Base-by-base conservation (phyloP, 2,888 invertebrate species). In the Norana najaformis region DNA sequence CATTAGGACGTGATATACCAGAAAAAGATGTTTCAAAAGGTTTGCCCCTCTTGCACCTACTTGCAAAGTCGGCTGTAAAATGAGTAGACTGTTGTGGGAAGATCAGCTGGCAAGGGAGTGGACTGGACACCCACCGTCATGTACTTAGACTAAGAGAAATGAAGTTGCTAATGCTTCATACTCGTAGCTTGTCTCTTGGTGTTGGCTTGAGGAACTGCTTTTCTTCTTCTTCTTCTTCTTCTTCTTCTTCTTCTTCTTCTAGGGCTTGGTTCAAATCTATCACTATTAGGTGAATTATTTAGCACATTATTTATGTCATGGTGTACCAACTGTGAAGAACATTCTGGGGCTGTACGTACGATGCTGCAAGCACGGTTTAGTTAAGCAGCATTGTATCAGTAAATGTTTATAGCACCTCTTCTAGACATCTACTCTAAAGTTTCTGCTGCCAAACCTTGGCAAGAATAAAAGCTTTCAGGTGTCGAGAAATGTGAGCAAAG, bases 351-450 rank as follows among this genome's bases (percentile, higher is more conserved):
- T 69, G 69, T 69, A n/a, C 16, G 13, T n/a, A 30, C 23, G n/a
- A 16, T n/a, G 69, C 69, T 69, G n/a, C 69, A n/a, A 69, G 69
- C 69, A 11, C 30, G n/a, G 8, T n/a, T 6, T n/a, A 69, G 69
- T 69, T 69, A 30, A 53, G 53, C 53, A 53, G 30, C 30, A 30
- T 53, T 5, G 23, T 30, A 3, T 11, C 69, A 11, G 11, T 69
- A 69, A n/a, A 69, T 69, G n/a, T 69, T 69, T 69, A 69, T 69
- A n/a, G n/a, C 69, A 69, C 69, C n/a, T 13, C 47, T 47, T 69
- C 69, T n/a, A 69, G 69, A 69, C 69, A n/a, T 69, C 69, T 69
- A n/a, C n/a, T n/a, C 69, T n/a, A 30, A n/a, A 69, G 69, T 69
- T 30, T n/a, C 69, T 69, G n/a, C 30, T n/a, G 69, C 69, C 69